Base-by-base conservation (phyloP, 2,888 invertebrate species). In the Eumerus sabulonum region DNA sequence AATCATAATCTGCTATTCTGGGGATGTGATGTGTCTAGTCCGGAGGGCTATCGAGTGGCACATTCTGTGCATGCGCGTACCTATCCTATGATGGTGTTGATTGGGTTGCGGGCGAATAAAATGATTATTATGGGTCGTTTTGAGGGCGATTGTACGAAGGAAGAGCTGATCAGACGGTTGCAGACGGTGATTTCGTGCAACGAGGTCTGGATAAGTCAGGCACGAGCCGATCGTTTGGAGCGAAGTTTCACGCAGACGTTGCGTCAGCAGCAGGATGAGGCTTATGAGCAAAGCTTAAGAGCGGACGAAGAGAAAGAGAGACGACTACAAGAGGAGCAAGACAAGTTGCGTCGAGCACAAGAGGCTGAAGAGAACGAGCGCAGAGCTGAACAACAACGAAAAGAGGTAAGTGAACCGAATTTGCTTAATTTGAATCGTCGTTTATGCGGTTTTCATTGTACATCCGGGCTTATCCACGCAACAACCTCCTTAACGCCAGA, bases 241-340 rank as follows among this genome's bases (percentile, higher is more conserved):
- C 92, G 96, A 16, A 95, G 93, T 85, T 91, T 96, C 82, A 97
- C 95, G 72, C 95, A 96, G 83, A 94, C 95, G 0, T 90, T 98
- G 56, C 92, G 98, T 36, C 94, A 94, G 59, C 94, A 98, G 82
- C 98, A 99, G 87, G 98, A 99, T 88, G 95, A 95, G 87, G 98
- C 98, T 0, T 99, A 98, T 87, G 92, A 94, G 86, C 95, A 95
- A 88, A 98, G 98, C 3, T 90, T 98, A 44, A 91, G 93, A 44
- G 97, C 96, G 0, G 98, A 99, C 89, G 97, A 98, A 88, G 97
- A 98, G 88, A 98, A 98, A 90, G 98, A 98, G 87, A 91, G 95
- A 0, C 90, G 90, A 54, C 91, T 93, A 40, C 91, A 92, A 83
- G 91, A 92, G 81, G 92, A 92, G 83, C 88, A 90, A 1, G 90